phyloP scores from a whole-genome alignment of 2,888 invertebrate genomes.

The Mechanitis messenoides region DNA sequence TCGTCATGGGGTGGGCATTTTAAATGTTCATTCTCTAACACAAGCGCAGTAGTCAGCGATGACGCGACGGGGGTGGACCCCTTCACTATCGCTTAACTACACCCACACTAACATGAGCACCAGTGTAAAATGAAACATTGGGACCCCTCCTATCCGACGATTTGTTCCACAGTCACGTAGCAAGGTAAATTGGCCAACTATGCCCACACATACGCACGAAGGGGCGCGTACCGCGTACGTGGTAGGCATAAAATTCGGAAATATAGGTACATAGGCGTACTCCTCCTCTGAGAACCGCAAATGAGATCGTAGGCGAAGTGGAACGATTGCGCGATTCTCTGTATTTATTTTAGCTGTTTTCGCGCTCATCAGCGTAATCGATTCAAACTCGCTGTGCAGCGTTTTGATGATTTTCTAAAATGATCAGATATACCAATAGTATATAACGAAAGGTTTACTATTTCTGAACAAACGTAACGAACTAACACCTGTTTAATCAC shows the following conservation, averaged over 20 bases:
- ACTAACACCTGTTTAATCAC: no score
- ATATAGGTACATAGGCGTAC: slow-evolving; percentile 59
- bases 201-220: slow-evolving; percentile 39
- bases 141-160: slow-evolving; percentile 30
- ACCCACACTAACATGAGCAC: slow-evolving; percentile 47
- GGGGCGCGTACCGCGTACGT: slow-evolving; percentile 40
- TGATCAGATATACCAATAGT: background rate
- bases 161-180: slow-evolving; percentile 39
- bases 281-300: slow-evolving; percentile 58
- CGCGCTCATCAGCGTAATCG: slow-evolving; percentile 17
- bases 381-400: slow-evolving; percentile 4
- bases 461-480: no score
- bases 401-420: slow-evolving; percentile 8
- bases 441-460: no score
- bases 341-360: slow-evolving; percentile 38
- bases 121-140: slow-evolving; percentile 38
- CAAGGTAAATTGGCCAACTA: slow-evolving; percentile 52
- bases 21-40: slow-evolving; percentile 73
- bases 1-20: slow-evolving; percentile 71
- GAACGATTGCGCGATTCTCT: slow-evolving; percentile 63
- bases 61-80: slow-evolving; percentile 65
- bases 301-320: slow-evolving; percentile 62
- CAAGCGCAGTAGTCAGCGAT: slow-evolving; percentile 71
- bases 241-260: slow-evolving; percentile 73
- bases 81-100: slow-evolving; percentile 64